Evolutionary conservation across 2,888 invertebrate species (phyloP).

Genomic region (Euphydryas editha): DNA sequence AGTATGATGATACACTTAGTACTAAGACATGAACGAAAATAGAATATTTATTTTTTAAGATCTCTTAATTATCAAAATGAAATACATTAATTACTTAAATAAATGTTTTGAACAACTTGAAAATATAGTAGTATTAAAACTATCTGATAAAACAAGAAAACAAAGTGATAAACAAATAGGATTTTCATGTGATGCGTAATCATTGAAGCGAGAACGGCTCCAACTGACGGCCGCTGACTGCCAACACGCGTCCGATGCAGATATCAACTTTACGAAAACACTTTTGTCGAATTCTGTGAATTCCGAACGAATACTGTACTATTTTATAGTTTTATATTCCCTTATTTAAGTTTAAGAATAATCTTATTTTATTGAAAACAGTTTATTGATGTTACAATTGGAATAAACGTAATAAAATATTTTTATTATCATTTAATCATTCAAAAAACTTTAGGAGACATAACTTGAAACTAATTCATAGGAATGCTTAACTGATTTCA

Average conservation of each 20-base stretch:
- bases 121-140: not conserved
- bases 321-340: not conserved
- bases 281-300: slow-evolving; percentile 1
- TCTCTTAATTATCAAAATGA: too few species aligned
- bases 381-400: not conserved
- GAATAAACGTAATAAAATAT: too few species aligned
- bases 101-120: too few species aligned
- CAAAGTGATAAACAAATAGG: slow-evolving; percentile 17
- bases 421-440: too few species aligned
- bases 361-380: not conserved
- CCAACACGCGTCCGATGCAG: slow-evolving; percentile 25
- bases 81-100: too few species aligned
- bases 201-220: slow-evolving; percentile 21
- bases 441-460: too few species aligned
- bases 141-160: slow-evolving; percentile 6
- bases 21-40: too few species aligned
- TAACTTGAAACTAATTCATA: too few species aligned
- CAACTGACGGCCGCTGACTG: slow-evolving; percentile 15
- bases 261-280: slow-evolving; percentile 19
- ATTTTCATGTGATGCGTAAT: slow-evolving; percentile 17
- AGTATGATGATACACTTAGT: too few species aligned
- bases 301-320: not conserved
- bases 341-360: slow-evolving; percentile 1
- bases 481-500: too few species aligned
- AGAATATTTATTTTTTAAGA: too few species aligned